These are phyloP conservation scores for Pseudomyrmex pallidus DNA, from an alignment of 1,140 invertebrate species.

Conservation along the genomic window DNA sequence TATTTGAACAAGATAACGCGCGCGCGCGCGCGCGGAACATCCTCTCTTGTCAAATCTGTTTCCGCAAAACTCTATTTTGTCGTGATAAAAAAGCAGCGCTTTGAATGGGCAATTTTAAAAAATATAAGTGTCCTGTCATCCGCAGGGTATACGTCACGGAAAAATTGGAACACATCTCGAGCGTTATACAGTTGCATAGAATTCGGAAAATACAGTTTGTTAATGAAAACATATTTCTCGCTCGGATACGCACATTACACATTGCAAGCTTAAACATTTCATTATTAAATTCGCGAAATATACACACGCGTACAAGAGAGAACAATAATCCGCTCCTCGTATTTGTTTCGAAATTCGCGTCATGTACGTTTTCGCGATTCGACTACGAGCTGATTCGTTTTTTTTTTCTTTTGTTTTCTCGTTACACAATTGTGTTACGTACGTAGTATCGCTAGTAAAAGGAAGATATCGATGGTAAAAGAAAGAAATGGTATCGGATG, in stretches of 20 bases:
- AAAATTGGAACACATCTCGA: constrained; percentile 57
- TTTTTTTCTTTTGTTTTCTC: background rate
- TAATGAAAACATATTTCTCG: constrained; percentile 53
- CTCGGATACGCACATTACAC: background rate
- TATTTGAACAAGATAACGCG: constrained; percentile 49
- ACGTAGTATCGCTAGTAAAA: constrained; percentile 13
- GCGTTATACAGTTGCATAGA: constrained; percentile 54
- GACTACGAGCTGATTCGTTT: background rate
- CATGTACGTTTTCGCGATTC: background rate
- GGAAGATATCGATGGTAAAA: constrained; percentile 4
- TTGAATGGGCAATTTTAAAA: constrained; percentile 55
- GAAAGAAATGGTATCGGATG: background rate
- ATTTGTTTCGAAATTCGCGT: background rate
- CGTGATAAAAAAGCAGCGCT: constrained; percentile 22
- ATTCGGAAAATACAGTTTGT: constrained; percentile 50
- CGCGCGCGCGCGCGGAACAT: background rate
- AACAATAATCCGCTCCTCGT: constrained; percentile 18
- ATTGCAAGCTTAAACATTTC: constrained; percentile 29
- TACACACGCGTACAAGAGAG: background rate
- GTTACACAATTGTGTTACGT: constrained; percentile 20
- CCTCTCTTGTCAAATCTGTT: constrained; percentile 45
- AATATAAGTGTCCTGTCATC: constrained; percentile 60
- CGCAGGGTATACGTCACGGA: constrained; percentile 45
- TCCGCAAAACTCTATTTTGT: constrained; percentile 19
- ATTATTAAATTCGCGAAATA: constrained; percentile 9